Base-by-base conservation (phyloP, 2,888 invertebrate genomes). In the Heteromyza rotundicornis region DNA sequence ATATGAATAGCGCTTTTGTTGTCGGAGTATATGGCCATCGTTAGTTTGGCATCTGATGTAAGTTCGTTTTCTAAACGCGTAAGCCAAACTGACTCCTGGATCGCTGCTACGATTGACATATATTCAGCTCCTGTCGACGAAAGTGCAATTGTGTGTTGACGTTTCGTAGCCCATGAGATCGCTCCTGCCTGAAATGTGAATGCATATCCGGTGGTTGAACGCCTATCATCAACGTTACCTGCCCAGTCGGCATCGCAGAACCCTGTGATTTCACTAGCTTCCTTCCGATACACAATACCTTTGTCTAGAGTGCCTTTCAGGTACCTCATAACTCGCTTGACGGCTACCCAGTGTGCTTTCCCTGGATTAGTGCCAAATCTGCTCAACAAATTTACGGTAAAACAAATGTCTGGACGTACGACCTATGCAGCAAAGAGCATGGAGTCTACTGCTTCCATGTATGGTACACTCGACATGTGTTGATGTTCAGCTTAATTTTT, bases 51-150 rank as follows among this genome's bases (percentile, higher is more conserved):
- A 5, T 8, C 14, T 19, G 5, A 5, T 8, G 14, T 17, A 8
- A 60, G 17, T 52, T 60, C 60, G 2, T 12, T 19, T 51, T 51
- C 20, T 12, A 61, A 40, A 10, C 66, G 56, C 40, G 65, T 63
- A 2, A 67, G 59, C 66, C 68, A 65, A 36, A 63, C 19, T 17
- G 60, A 59, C 52, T 69, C 63, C 40, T 67, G 64, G 10, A 66
- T 66, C 12, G 63, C 67, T 12, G 59, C 62, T 19, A 64, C 65
- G 2, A 69, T 36, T 0, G 67, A 64, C 67, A 68, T 66, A 17
- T 64, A 64, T 22, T 70, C 68, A n/a, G 65, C 70, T 55, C 66
- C 66, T 10, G 66, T 68, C 27, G 68, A 61, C 16, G 68, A 68
- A 2, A 67, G 59, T 12, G 64, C 66, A 2, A 68, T 59, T 16